Base-by-base conservation (phyloP, 2,113 vertebrate genomes). In the Microcebus lehilahytsara region DNA sequence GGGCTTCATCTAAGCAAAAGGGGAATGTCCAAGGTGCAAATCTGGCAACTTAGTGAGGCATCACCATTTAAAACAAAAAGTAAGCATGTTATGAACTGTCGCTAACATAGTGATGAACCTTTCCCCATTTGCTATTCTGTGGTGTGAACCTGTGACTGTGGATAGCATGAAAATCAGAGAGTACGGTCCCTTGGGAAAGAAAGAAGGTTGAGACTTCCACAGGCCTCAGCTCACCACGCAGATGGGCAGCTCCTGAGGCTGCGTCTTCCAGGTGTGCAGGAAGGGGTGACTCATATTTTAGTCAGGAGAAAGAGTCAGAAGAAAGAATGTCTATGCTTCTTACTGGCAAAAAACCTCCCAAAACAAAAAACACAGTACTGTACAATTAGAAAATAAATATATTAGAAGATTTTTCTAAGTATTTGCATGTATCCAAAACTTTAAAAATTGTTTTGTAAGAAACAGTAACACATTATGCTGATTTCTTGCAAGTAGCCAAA, bases 271-370 rank as follows among this genome's bases (percentile, higher is more conserved):
- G 46, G 56, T 3, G 27, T 10, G 11, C 3, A 77, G 74, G 90
- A 34, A 90, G 64, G 2, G 5, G 77, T 79, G 91, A 95, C 80
- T 96, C 91, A 90, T 62, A 56, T 80, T 91, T 81, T 6, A 16
- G 53, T 42, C 27, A 51, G n/a, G n/a, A 91, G 49, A 92, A 92
- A 78, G 67, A 37, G 49, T 25, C 89, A 69, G 30, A 62, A 80
- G 85, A 92, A 58, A 87, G 23, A 92, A 71, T 9, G 30, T 53
- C 62, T 71, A 2, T 30, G 51, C 23, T 84, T 79, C 67, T 89
- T 66, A 86, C 25, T 25, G 60, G 74, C 23, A 71, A 78, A 92
- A 83, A 90, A 46, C 60, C 23, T 56, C 53, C 53, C 19, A 85
- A 75, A 67, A 66, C n/a, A 75, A 85, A n/a, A 40, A n/a, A 2